Conservation (phyloP, 1,140 invertebrate species). For the Orius laevigatus region DNA sequence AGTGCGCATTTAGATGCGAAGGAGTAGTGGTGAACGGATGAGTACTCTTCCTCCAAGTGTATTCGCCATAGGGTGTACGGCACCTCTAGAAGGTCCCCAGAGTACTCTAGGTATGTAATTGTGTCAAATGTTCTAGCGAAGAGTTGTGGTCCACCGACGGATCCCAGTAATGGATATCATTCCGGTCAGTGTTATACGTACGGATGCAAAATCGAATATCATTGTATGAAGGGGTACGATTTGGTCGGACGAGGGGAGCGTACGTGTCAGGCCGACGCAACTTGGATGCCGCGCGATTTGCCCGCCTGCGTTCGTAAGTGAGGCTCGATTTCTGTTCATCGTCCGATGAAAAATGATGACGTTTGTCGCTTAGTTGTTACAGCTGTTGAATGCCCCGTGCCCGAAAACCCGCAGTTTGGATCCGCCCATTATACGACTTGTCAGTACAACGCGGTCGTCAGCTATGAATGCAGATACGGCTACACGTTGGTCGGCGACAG, state of each 20-base stretch:
- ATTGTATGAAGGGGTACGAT: constrained; percentile 85
- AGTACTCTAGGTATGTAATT: no score
- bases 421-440: constrained; percentile 82
- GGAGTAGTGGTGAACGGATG: no score
- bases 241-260: constrained; percentile 67
- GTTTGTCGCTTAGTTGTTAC: constrained; percentile 43
- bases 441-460: constrained; percentile 83
- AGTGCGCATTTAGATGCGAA: no score
- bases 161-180: constrained; percentile 79
- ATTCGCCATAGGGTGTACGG: no score
- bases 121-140: constrained; percentile 38
- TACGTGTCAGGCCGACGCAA: constrained; percentile 70
- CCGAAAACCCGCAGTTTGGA: constrained; percentile 76
- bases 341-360: no score
- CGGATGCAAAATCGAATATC: constrained; percentile 77
- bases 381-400: constrained; percentile 75
- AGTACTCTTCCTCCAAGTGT: no score
- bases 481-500: constrained; percentile 74
- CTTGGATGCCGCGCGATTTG: constrained; percentile 75
- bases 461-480: constrained; percentile 85
- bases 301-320: constrained; percentile 70
- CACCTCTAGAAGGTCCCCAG: no score
- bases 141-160: constrained; percentile 69
- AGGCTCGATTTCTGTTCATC: neutral
- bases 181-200: constrained; percentile 84